Percentiles rank a stretch among this genome's conserved stretches.
phyloP scores from a whole-genome alignment of 53 echinoderm and acorn worm species.

The Crossaster papposus region DNA sequence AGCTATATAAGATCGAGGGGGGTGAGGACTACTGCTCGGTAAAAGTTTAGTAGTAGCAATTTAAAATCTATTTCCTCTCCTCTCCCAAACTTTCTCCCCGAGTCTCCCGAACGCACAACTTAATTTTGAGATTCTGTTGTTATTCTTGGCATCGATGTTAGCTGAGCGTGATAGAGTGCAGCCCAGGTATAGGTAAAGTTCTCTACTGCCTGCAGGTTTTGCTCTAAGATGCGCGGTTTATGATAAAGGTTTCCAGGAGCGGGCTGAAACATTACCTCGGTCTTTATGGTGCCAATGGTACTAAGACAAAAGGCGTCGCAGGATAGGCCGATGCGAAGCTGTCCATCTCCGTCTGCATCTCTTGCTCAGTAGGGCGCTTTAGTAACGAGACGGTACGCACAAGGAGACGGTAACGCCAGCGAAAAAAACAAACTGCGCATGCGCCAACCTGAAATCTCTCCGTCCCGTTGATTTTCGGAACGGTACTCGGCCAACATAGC shows the following conservation, averaged over 20 bases:
- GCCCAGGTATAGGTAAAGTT: conserved; percentile 40
- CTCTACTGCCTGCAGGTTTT: background rate
- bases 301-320: conserved; percentile 47
- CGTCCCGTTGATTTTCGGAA: no score
- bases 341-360: conserved; percentile 26
- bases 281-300: conserved; percentile 53
- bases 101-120: conserved; percentile 1
- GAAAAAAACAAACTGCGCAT: no score
- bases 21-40: background rate
- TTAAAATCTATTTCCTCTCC: background rate
- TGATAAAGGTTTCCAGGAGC: background rate
- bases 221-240: background rate
- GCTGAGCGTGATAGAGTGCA: background rate
- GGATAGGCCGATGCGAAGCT: background rate
- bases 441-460: no score
- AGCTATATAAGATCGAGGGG: background rate
- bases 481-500: no score
- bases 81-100: background rate
- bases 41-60: conserved; percentile 1
- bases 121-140: background rate
- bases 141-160: background rate
- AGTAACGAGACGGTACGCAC: no score
- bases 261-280: conserved; percentile 37
- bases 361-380: background rate
- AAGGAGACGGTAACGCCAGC: no score